These are phyloP conservation scores for Axis porcinus DNA, from an alignment of 2,113 vertebrate species.

Conservation along the genomic window DNA sequence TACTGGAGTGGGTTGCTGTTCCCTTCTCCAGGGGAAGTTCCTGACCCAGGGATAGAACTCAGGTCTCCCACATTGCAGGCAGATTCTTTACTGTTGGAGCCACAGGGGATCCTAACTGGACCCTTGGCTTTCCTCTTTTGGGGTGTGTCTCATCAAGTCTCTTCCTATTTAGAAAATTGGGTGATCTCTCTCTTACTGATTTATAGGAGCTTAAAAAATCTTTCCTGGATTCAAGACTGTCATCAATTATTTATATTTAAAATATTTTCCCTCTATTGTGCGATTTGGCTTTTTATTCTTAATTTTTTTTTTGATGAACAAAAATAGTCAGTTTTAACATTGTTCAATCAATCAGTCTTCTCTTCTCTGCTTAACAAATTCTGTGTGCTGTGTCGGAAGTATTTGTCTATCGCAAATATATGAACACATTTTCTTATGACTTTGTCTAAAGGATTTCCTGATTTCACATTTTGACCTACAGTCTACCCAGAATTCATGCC, in stretches of 20 bases:
- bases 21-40: background rate
- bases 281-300: background rate
- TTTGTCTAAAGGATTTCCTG: background rate
- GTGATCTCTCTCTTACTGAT: background rate
- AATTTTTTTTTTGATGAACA: background rate
- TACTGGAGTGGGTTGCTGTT: background rate
- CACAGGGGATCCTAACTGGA: background rate
- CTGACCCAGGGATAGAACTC: background rate
- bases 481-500: background rate
- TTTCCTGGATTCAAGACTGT: background rate
- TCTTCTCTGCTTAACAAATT: background rate
- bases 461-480: background rate
- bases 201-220: background rate
- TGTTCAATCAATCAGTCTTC: background rate
- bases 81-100: background rate
- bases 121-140: background rate
- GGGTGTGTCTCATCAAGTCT: background rate
- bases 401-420: background rate
- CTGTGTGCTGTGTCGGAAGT: background rate
- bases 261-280: background rate
- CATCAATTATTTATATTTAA: background rate
- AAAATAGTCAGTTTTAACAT: background rate
- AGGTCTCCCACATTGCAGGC: background rate
- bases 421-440: background rate
- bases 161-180: background rate